These are phyloP conservation scores for Halisarca cf. caerulea DNA, from an alignment of 37 sponge, comb jelly and placozoan genomes.

Conservation along the genomic window DNA sequence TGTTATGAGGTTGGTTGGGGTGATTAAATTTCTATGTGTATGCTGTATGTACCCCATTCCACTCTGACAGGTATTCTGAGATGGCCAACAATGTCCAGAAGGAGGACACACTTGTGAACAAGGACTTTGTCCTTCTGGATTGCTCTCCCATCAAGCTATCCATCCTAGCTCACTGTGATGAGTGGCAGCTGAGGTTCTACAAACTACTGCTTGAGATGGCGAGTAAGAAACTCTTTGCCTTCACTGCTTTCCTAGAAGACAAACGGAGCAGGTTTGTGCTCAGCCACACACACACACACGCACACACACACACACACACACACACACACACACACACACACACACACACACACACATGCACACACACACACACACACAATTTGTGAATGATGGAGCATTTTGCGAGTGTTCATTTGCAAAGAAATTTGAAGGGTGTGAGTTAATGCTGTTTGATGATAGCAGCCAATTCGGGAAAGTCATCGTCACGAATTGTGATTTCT, in stretches of 20 bases:
- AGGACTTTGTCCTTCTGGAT: slow-evolving; percentile 95
- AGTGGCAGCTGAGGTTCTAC: slow-evolving; percentile 92
- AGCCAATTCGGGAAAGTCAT: too few species aligned
- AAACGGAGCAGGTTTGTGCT: slow-evolving; percentile 70
- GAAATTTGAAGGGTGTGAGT: too few species aligned
- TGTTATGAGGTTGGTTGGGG: too few species aligned
- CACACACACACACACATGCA: background rate
- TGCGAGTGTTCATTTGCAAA: too few species aligned
- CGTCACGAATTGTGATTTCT: too few species aligned
- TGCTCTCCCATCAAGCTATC: slow-evolving; percentile 93
- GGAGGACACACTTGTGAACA: slow-evolving; percentile 88
- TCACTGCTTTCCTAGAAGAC: slow-evolving; percentile 58
- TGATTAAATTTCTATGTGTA: background rate
- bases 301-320: background rate
- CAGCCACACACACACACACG: background rate
- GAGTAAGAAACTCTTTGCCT: slow-evolving; percentile 68
- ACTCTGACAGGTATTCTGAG: slow-evolving; percentile 81
- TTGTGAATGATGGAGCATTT: too few species aligned
- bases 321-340: background rate
- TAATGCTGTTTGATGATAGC: too few species aligned
- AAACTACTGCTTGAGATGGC: slow-evolving; percentile 90
- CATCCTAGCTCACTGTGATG: slow-evolving; percentile 87
- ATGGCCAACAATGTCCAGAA: slow-evolving; percentile 90
- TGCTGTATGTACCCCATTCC: slow-evolving; percentile 1
- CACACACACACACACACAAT: background rate